Evolutionary conservation across 2,113 vertebrate genomes (phyloP).

Genomic region (Myodes glareolus): DNA sequence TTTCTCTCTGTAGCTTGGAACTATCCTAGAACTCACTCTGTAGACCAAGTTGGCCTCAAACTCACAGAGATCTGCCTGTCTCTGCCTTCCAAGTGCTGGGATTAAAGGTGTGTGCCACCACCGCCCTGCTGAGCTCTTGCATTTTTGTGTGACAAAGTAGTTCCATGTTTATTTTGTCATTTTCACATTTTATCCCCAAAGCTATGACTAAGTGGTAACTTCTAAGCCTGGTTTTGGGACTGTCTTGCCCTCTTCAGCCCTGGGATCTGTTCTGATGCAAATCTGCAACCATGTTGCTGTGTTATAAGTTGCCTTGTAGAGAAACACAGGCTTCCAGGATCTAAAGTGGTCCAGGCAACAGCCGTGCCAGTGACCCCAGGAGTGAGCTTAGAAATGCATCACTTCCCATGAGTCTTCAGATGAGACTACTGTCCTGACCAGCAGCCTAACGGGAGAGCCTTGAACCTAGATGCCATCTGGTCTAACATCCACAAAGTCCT

Average conservation of each 20-base stretch:
- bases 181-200: neutral
- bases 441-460: neutral
- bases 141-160: neutral
- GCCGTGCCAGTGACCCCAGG: neutral
- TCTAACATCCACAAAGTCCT: no score
- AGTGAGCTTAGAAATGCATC: rapidly evolving
- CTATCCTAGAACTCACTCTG: no score
- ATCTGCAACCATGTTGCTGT: no score
- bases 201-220: neutral
- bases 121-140: neutral
- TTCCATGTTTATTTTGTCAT: neutral
- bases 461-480: no score
- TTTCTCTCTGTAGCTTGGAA: no score
- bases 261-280: no score
- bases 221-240: neutral
- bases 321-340: neutral
- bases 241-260: neutral
- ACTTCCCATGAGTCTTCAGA: neutral
- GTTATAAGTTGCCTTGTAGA: neutral
- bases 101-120: no score
- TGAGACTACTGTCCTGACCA: neutral
- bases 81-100: no score
- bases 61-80: no score
- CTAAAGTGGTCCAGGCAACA: no score
- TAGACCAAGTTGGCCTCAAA: no score